phyloP scores from a whole-genome alignment of 2,797 vertebrate genomes.

The Oceanodroma leucorhoa region DNA sequence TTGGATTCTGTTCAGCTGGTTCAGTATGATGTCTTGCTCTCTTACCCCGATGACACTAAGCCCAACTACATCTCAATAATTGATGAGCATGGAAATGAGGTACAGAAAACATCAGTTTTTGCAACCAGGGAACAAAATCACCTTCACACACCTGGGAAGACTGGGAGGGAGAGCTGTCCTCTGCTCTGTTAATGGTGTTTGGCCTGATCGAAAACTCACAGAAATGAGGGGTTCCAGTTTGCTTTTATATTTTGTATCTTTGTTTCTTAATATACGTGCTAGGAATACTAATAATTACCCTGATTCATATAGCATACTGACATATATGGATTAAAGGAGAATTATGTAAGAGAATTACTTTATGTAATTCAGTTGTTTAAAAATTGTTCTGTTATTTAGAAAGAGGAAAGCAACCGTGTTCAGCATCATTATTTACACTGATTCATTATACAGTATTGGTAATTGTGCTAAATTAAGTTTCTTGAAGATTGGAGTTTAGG shows the following conservation, averaged over 20 bases:
- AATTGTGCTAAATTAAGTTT: background rate
- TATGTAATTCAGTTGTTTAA: background rate
- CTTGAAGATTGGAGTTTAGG: background rate
- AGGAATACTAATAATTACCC: background rate
- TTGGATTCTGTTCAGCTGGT: slow-evolving; percentile 88
- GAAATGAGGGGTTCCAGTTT: background rate
- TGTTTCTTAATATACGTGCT: background rate
- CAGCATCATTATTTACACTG: background rate
- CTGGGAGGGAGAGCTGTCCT: background rate
- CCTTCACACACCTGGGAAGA: background rate
- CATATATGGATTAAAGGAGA: background rate
- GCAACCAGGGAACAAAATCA: background rate
- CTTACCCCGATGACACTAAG: slow-evolving; percentile 87
- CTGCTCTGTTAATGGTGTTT: background rate
- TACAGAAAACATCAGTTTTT: slow-evolving; percentile 53
- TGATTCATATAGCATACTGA: background rate
- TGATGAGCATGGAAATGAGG: slow-evolving; percentile 83
- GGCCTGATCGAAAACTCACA: background rate
- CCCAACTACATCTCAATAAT: slow-evolving; percentile 91
- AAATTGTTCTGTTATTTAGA: background rate
- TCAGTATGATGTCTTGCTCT: slow-evolving; percentile 91
- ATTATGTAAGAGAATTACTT: background rate
- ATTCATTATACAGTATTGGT: background rate
- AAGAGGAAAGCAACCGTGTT: background rate
- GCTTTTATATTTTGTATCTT: background rate